A percentile compares a stretch with the other conserved stretches of the same genome.
These are phyloP conservation scores for Mesorhabditis spiculigera DNA, from an alignment of 2,888 invertebrate genomes.

Conservation along the genomic window DNA sequence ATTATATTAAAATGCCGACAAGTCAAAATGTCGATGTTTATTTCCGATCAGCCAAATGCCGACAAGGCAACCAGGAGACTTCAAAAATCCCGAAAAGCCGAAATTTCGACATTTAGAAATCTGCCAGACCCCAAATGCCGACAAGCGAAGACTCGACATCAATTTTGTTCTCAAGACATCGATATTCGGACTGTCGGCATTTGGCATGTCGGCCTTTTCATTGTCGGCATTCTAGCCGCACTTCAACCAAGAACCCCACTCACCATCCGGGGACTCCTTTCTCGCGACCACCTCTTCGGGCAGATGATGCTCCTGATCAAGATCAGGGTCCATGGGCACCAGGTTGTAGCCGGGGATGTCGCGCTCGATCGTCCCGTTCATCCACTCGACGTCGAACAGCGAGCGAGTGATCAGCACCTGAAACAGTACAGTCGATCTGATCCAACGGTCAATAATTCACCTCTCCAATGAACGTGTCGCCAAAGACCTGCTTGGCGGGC, in stretches of 20 bases:
- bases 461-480: conserved; percentile 1
- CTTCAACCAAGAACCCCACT: neutral
- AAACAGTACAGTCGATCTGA: neutral
- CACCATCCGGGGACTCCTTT: neutral
- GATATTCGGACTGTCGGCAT: too few relatives aligned
- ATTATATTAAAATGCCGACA: too few relatives aligned
- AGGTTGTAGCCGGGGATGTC: conserved; percentile 16
- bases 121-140: too few relatives aligned
- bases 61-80: too few relatives aligned
- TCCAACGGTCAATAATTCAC: neutral
- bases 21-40: too few relatives aligned
- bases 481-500: neutral
- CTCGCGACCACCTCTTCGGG: conserved; percentile 13
- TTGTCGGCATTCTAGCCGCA: neutral
- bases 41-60: too few relatives aligned
- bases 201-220: neutral
- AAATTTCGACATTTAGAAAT: too few relatives aligned
- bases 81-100: too few relatives aligned
- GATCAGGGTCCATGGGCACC: conserved; percentile 15
- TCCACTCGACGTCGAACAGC: conserved; percentile 16
- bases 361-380: conserved; percentile 14
- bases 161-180: too few relatives aligned
- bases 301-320: conserved; percentile 22
- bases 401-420: conserved; percentile 12
- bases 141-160: too few relatives aligned